Percentiles rank a stretch among this genome's conserved stretches.
phyloP scores from a whole-genome alignment of 2,113 vertebrate species.

The Trachemys scripta region DNA sequence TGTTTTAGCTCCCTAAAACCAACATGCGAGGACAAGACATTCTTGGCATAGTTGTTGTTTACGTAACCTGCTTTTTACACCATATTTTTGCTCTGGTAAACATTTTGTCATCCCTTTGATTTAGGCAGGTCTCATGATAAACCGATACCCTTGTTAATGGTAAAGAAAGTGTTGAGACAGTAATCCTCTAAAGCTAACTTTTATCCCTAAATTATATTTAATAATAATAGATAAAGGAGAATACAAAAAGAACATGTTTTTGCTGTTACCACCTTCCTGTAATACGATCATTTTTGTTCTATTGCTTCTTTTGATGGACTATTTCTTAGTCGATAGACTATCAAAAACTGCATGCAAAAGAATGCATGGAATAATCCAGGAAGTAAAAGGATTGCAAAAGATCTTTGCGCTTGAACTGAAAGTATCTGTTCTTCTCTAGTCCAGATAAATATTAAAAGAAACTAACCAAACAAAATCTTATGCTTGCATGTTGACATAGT shows the following conservation, averaged over 20 bases:
- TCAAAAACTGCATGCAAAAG: neutral
- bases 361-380: neutral
- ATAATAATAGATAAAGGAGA: neutral
- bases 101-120: neutral
- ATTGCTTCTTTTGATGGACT: neutral
- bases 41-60: neutral
- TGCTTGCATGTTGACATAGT: neutral
- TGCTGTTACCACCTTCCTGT: neutral
- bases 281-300: accelerated
- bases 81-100: neutral
- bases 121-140: neutral
- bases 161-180: neutral
- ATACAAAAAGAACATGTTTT: neutral
- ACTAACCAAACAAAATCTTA: neutral
- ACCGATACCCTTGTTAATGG: neutral
- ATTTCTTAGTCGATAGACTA: neutral
- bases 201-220: neutral
- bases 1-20: constrained; percentile 4
- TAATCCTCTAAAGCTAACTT: neutral
- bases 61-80: neutral
- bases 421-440: neutral
- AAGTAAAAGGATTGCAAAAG: neutral
- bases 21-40: neutral
- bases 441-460: neutral
- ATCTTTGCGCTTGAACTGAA: neutral